Evolutionary conservation across 2,888 invertebrate genomes (phyloP).

Genomic region (Pantelozetes paolii): DNA sequence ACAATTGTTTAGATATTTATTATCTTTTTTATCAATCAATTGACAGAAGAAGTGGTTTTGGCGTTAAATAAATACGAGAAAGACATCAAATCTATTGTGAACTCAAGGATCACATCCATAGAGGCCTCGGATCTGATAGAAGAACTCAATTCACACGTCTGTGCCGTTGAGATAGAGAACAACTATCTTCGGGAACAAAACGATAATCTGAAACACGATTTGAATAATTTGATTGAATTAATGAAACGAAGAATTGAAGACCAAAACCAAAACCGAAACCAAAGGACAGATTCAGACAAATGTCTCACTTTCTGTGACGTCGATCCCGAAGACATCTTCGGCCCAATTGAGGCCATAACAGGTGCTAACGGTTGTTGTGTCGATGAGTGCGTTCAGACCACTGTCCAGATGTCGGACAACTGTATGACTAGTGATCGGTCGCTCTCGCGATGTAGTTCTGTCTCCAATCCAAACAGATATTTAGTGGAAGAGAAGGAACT

Average conservation of each 20-base stretch:
- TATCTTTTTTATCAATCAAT: background rate
- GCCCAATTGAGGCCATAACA: constrained; percentile 45
- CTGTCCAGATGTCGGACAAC: background rate
- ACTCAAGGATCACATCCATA: constrained; percentile 13
- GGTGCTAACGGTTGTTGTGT: constrained; percentile 43
- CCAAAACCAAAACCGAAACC: background rate
- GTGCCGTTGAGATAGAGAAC: constrained; percentile 45
- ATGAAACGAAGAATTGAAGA: constrained; percentile 36
- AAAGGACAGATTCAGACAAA: background rate
- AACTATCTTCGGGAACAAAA: constrained; percentile 45
- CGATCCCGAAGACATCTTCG: constrained; percentile 47
- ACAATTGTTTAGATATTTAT: background rate
- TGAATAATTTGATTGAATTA: constrained; percentile 45
- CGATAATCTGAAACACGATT: constrained; percentile 46
- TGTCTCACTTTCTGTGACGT: constrained; percentile 48
- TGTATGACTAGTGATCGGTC: constrained; percentile 11
- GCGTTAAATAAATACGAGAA: constrained; percentile 30
- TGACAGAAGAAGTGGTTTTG: constrained; percentile 31
- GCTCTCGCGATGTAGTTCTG: constrained; percentile 18
- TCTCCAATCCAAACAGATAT: constrained; percentile 17
- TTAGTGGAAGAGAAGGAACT: constrained; percentile 37
- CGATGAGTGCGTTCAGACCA: constrained; percentile 22
- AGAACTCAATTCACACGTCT: constrained; percentile 41
- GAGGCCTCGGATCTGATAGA: constrained; percentile 31
- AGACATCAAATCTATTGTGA: constrained; percentile 18